Percentiles rank a stretch among this genome's conserved stretches.
These are phyloP conservation scores for Linurgus olivaceus DNA, from an alignment of 2,797 vertebrate species.

Conservation along the genomic window DNA sequence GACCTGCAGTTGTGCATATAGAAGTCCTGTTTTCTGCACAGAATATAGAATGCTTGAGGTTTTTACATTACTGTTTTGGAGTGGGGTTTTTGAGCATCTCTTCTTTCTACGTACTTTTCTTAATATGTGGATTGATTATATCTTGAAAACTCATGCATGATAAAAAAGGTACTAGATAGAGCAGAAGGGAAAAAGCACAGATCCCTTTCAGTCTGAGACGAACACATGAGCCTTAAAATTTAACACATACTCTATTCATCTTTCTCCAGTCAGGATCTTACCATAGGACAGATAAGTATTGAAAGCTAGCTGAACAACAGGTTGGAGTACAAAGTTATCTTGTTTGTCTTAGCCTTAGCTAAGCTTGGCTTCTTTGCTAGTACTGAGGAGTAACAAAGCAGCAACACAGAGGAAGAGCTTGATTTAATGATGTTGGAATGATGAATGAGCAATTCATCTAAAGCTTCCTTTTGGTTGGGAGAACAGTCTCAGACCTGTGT, in stretches of 20 bases:
- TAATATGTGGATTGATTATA: conserved; percentile 5
- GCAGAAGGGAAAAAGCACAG: conserved; percentile 32
- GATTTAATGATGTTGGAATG: conserved; percentile 72
- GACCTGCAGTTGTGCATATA: neutral
- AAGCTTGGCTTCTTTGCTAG: conserved; percentile 69
- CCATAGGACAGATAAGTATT: conserved; percentile 69
- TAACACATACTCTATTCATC: conserved; percentile 71
- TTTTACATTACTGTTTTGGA: neutral
- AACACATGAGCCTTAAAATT: conserved; percentile 57
- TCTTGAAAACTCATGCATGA: conserved; percentile 1
- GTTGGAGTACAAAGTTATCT: conserved; percentile 75
- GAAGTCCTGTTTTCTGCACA: neutral
- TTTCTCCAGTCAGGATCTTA: conserved; percentile 58
- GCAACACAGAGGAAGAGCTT: conserved; percentile 70
- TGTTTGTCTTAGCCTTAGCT: conserved; percentile 74
- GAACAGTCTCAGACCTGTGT: conserved; percentile 78
- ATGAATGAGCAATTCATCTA: conserved; percentile 80
- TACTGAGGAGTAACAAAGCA: conserved; percentile 70
- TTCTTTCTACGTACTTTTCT: neutral
- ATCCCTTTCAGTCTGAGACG: conserved; percentile 51
- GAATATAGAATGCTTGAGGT: neutral
- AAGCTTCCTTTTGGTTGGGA: conserved; percentile 71
- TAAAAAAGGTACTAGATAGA: neutral
- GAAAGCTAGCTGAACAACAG: conserved; percentile 67
- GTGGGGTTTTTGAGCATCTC: neutral